phyloP scores from a whole-genome alignment of 2,797 vertebrate species.

The Pelobates cultripes region DNA sequence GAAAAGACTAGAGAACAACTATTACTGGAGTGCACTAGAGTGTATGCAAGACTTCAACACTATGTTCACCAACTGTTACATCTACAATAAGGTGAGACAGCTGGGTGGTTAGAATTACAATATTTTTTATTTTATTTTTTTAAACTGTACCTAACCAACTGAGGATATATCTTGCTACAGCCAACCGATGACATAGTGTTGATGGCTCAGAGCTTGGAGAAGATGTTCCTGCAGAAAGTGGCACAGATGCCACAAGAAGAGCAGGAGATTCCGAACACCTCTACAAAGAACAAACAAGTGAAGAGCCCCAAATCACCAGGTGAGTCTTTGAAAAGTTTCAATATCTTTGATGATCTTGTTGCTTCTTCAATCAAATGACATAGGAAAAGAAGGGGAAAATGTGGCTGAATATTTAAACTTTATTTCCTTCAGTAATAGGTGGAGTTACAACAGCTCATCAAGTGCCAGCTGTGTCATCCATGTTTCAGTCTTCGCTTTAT shows the following conservation, averaged over 20 bases:
- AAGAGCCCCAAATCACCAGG: conserved; percentile 77
- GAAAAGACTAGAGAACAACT: conserved; percentile 87
- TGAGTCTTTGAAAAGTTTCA: conserved; percentile 44
- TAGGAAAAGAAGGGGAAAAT: too few relatives aligned
- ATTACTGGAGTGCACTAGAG: conserved; percentile 87
- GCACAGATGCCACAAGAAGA: conserved; percentile 94
- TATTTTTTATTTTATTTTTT: too few relatives aligned
- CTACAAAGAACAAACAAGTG: conserved; percentile 78
- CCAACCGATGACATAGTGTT: conserved; percentile 92
- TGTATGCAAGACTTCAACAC: conserved; percentile 98
- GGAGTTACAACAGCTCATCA: conserved; percentile 85
- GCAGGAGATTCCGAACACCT: conserved; percentile 80
- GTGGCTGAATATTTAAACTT: background rate
- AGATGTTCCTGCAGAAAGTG: conserved; percentile 93
- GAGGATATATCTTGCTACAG: conserved; percentile 60
- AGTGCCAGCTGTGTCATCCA: conserved; percentile 87
- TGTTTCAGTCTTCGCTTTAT: conserved; percentile 82
- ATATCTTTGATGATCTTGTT: too few relatives aligned
- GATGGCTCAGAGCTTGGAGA: conserved; percentile 95
- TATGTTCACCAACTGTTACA: conserved; percentile 97
- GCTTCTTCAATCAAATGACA: too few relatives aligned
- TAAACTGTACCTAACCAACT: too few relatives aligned
- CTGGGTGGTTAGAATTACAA: background rate
- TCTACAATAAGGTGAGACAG: conserved; percentile 89
- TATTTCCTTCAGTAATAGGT: conserved; percentile 55